phyloP scores from a whole-genome alignment of 2,888 invertebrate species.

The Cepaea hortensis region DNA sequence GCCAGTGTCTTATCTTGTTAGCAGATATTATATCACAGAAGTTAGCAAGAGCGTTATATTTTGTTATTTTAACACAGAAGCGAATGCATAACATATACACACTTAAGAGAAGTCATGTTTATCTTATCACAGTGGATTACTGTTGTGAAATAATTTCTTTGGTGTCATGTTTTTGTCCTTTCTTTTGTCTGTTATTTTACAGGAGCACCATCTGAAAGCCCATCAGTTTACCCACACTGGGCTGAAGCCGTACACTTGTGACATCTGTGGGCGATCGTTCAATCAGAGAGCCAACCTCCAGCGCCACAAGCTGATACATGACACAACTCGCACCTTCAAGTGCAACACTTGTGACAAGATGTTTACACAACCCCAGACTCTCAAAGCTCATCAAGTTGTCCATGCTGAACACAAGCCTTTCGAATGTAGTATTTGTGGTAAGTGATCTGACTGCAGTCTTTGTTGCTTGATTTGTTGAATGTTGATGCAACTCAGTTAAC shows the following conservation, averaged over 20 bases:
- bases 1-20: too few relatives aligned
- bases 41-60: too few relatives aligned
- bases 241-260: conserved; percentile 74
- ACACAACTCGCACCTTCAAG: conserved; percentile 70
- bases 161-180: not conserved
- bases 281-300: conserved; percentile 77
- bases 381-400: conserved; percentile 76
- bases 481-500: not conserved
- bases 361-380: conserved; percentile 76
- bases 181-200: conserved; percentile 3
- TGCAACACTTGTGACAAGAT: conserved; percentile 75
- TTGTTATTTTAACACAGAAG: too few relatives aligned
- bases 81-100: too few relatives aligned
- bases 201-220: conserved; percentile 76
- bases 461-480: too few relatives aligned
- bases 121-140: not conserved
- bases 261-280: conserved; percentile 73
- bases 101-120: too few relatives aligned
- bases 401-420: conserved; percentile 76
- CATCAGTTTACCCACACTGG: conserved; percentile 76
- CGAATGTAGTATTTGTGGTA: conserved; percentile 75
- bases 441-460: conserved; percentile 49
- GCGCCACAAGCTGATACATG: conserved; percentile 75
- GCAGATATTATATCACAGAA: too few relatives aligned
- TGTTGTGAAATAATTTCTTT: not conserved